These are phyloP conservation scores for Hippoglossus hippoglossus DNA, from an alignment of 2,797 vertebrate genomes.

Conservation along the genomic window DNA sequence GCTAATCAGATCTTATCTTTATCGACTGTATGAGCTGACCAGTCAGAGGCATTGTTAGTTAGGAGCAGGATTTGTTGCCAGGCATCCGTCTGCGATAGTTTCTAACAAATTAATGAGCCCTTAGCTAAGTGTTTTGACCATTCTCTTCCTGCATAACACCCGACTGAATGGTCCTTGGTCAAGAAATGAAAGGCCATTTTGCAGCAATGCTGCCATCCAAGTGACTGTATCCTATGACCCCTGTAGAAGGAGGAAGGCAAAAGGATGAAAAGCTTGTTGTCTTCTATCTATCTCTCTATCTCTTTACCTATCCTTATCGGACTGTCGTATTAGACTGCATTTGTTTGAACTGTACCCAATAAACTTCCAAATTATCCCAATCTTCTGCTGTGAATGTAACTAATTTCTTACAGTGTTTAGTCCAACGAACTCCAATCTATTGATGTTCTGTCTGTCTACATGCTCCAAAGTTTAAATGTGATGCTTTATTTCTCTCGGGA, in stretches of 20 bases:
- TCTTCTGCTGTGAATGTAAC: too few species aligned
- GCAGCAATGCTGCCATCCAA: not conserved
- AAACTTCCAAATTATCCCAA: too few species aligned
- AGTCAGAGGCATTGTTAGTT: slow-evolving; percentile 43
- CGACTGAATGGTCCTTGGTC: slow-evolving; percentile 2
- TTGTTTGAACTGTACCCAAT: too few species aligned
- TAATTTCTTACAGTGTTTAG: too few species aligned
- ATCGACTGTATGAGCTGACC: slow-evolving; percentile 24
- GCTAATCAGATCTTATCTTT: slow-evolving; percentile 49
- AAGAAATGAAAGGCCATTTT: not conserved
- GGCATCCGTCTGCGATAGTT: slow-evolving; percentile 19
- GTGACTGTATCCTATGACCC: not conserved
- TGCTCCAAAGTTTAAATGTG: too few species aligned
- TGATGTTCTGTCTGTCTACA: not conserved
- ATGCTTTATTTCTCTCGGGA: not conserved
- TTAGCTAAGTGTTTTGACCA: slow-evolving; percentile 24
- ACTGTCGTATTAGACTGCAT: too few species aligned
- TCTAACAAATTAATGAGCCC: slow-evolving; percentile 55
- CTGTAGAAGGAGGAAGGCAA: not conserved
- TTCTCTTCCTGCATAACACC: slow-evolving; percentile 20
- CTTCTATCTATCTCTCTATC: too few species aligned
- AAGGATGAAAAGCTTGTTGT: not conserved
- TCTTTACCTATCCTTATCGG: too few species aligned
- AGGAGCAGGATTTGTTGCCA: slow-evolving; percentile 67
- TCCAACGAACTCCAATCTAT: too few species aligned